A percentile compares a stretch with the other conserved stretches of the same genome.
Conservation (phyloP, 1,140 invertebrate genomes). For the Drosophila rhopaloa region DNA sequence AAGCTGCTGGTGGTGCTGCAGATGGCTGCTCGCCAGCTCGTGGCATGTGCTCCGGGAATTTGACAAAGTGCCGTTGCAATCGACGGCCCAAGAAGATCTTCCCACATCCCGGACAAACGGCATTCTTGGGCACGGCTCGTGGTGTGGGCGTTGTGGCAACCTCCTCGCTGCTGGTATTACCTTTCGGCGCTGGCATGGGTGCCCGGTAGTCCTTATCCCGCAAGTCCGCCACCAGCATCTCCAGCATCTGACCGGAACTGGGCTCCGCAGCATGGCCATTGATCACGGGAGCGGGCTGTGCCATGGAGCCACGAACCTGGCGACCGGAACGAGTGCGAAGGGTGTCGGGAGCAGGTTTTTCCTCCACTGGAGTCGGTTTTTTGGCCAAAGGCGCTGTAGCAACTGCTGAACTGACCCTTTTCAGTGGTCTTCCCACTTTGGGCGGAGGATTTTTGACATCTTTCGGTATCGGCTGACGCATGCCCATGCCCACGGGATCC, state of each 20-base stretch:
- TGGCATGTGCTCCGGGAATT: constrained; percentile 76
- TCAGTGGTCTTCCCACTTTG: constrained; percentile 35
- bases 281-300: constrained; percentile 23
- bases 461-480: constrained; percentile 21
- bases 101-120: constrained; percentile 73
- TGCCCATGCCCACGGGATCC: constrained; percentile 66
- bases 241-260: constrained; percentile 35
- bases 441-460: not conserved
- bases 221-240: constrained; percentile 52
- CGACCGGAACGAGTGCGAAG: constrained; percentile 64
- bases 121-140: constrained; percentile 62
- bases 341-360: constrained; percentile 12
- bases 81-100: constrained; percentile 80
- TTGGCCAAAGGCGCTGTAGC: constrained; percentile 1
- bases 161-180: not conserved
- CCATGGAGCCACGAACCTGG: constrained; percentile 45
- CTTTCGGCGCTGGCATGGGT: constrained; percentile 22
- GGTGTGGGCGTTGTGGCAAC: not conserved
- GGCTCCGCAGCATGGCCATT: constrained; percentile 5
- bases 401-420: constrained; percentile 7
- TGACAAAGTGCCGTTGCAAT: constrained; percentile 73
- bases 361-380: not conserved
- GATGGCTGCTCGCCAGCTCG: constrained; percentile 13
- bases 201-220: constrained; percentile 63
- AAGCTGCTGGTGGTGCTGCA: not conserved